Percentiles rank a stretch among this genome's conserved stretches.
Evolutionary conservation across 2,888 invertebrate species (phyloP).

Genomic region (Lepidocyrtoides sp.): DNA sequence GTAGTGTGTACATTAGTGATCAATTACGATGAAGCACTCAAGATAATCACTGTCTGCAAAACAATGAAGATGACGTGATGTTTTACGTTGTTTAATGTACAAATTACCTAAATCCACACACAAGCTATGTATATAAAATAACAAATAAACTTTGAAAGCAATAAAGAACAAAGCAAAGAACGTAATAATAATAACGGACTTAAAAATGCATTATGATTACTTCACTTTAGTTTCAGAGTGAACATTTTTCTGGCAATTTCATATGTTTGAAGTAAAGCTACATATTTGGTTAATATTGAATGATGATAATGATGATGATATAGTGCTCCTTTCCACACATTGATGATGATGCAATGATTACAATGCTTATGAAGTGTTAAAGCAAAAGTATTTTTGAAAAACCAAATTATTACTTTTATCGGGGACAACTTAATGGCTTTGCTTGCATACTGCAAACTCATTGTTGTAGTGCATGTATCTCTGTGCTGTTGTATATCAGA

Average conservation of each 20-base stretch:
- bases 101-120: slow-evolving; percentile 7
- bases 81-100: slow-evolving; percentile 27
- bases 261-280: background rate
- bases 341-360: too few relatives aligned
- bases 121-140: too few relatives aligned
- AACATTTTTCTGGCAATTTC: background rate
- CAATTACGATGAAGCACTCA: slow-evolving; percentile 85
- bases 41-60: slow-evolving; percentile 80
- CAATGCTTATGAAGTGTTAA: background rate
- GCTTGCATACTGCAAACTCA: slow-evolving; percentile 25
- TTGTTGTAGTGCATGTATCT: slow-evolving; percentile 11
- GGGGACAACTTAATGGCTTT: slow-evolving; percentile 45
- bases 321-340: background rate
- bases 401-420: slow-evolving; percentile 33
- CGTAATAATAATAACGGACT: background rate
- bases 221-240: background rate
- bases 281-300: background rate
- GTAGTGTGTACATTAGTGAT: slow-evolving; percentile 78
- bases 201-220: background rate
- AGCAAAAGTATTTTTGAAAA: slow-evolving; percentile 23
- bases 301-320: too few relatives aligned
- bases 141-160: slow-evolving; percentile 3
- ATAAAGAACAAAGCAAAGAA: background rate
- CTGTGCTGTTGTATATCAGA: background rate
- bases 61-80: slow-evolving; percentile 54